A percentile compares a stretch with the other conserved stretches of the same genome.
Conservation (phyloP, 2,797 vertebrate genomes). For the Sebastes matsubarae region DNA sequence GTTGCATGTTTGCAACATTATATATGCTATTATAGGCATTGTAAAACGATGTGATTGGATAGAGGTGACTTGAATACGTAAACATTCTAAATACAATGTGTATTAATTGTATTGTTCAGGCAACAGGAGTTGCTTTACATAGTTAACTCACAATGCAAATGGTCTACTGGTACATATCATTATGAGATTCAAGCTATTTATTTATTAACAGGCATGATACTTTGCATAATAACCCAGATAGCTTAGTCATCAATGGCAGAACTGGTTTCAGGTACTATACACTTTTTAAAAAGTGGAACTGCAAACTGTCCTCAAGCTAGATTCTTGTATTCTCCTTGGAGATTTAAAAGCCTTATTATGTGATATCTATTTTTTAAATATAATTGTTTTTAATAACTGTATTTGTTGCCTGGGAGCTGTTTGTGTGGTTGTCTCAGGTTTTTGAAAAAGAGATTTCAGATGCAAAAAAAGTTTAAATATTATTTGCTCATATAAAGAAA, state of each 20-base stretch:
- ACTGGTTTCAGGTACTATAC: background rate
- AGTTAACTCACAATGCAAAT: too few relatives aligned
- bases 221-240: background rate
- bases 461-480: background rate
- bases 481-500: background rate
- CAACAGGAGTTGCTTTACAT: too few relatives aligned
- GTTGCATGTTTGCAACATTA: background rate
- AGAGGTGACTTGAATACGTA: background rate
- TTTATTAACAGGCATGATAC: background rate
- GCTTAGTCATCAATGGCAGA: background rate
- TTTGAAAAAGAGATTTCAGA: background rate
- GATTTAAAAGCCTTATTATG: background rate
- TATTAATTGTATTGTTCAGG: background rate
- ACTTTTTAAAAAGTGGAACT: background rate
- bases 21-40: background rate
- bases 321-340: background rate
- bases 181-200: background rate
- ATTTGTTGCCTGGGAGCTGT: background rate
- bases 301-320: background rate
- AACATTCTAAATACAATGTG: background rate
- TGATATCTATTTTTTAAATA: too few relatives aligned
- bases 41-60: background rate
- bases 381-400: background rate
- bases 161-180: background rate
- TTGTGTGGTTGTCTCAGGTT: background rate